A percentile compares a stretch with the other conserved stretches of the same genome.
Conservation (phyloP, 2,888 invertebrate genomes). For the Xylophagus ater region DNA sequence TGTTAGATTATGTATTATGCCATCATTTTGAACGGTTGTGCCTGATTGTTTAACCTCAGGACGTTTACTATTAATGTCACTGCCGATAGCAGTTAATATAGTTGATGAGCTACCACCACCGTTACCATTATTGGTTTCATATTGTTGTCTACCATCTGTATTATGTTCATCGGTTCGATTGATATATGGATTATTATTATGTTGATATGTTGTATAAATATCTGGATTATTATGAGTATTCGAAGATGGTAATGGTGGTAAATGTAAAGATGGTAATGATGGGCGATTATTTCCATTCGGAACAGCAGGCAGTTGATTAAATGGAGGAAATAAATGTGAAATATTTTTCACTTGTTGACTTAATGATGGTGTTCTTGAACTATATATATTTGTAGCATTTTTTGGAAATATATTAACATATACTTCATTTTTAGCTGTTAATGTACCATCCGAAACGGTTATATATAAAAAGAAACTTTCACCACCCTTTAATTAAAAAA, state of each 20-base stretch:
- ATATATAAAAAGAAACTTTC: conserved; percentile 56
- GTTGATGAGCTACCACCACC: background rate
- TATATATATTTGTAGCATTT: conserved; percentile 23
- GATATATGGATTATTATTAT: background rate
- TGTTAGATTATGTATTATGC: no score
- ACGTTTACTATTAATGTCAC: no score
- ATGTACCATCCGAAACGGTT: conserved; percentile 53
- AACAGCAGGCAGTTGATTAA: conserved; percentile 35
- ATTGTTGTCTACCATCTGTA: background rate
- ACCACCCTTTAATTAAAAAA: conserved; percentile 46
- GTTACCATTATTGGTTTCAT: conserved; percentile 5
- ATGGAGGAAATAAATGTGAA: conserved; percentile 34
- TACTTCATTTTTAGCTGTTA: conserved; percentile 56
- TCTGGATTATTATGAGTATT: conserved; percentile 19
- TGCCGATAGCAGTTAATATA: no score
- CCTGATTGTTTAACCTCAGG: no score
- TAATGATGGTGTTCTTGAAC: conserved; percentile 31
- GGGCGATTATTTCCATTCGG: conserved; percentile 19
- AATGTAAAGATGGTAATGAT: no score
- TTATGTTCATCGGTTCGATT: conserved; percentile 1
- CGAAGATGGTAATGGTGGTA: no score
- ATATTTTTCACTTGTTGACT: conserved; percentile 31
- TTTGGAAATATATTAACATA: conserved; percentile 45
- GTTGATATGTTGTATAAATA: conserved; percentile 7
- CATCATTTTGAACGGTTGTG: no score